Evolutionary conservation across 2,888 invertebrate genomes (phyloP), one percentile per base, ranked within the genome.

Genomic region (Polyommatus icarus): DNA sequence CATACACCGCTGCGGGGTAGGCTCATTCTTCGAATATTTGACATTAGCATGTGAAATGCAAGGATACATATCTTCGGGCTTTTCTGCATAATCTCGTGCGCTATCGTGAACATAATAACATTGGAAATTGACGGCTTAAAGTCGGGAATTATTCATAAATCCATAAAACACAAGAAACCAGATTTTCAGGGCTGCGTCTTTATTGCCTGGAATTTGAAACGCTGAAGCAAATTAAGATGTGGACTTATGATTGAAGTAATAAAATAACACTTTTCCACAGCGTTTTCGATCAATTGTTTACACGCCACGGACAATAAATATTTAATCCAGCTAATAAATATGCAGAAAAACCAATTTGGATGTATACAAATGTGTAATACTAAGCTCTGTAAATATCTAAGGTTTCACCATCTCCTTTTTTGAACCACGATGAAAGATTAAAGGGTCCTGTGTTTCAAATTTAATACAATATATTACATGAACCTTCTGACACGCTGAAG

Each of bases 41-140:
- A 80, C 83, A 89, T 90, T 89, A 88, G 82, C 89, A 90, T 90
- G 87, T 85, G 87, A 89, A 90, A 87, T 85, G 86, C 83, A 83
- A 83, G 85, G 86, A 87, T 88, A 85, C 85, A 87, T 89, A 89
- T 87, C 89, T 87, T 77, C 76, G 40, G 80, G 82, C 82, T 81
- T 84, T 83, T 82, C 83, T 80, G 76, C 82, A 82, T 83, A 79
- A 82, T 82, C 82, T 82, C 82, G 81, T 79, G 77, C 71, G 20
- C 80, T 76, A 73, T 77, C 76, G 67, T 67, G 29, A 18, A 67
- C 29, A 29, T 67, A 67, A 67, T 67, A 32, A 67, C 67, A 24
- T 32, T 61, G 24, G 1, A 24, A 61, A 61, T 61, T 61, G 61
- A 61, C 61, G 1, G 24, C 24, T 24, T 12, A 2, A 61, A 61